A percentile compares a stretch with the other conserved stretches of the same genome.
Conservation (phyloP, 1,140 invertebrate genomes). For the Conus betulinus region DNA sequence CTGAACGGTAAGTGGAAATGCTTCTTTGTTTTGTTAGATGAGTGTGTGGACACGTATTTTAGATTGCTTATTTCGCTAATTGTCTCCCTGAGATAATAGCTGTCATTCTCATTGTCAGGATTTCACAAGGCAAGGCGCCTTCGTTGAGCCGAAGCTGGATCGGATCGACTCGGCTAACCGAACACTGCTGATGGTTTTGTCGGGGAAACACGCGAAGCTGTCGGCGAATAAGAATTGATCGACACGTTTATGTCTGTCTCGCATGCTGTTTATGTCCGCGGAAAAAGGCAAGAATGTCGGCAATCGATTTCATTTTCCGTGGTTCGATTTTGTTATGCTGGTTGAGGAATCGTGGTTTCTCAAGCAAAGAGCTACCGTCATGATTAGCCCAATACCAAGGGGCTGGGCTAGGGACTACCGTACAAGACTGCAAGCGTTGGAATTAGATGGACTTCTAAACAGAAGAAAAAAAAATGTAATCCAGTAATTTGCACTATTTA, state of each 20-base stretch:
- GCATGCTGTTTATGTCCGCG: neutral
- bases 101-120: neutral
- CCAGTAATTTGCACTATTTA: too few relatives aligned
- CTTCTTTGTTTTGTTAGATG: neutral
- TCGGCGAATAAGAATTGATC: slow-evolving; percentile 4
- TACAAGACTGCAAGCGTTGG: too few relatives aligned
- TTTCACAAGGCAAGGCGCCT: slow-evolving; percentile 5
- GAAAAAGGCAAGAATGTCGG: neutral
- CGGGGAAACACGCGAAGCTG: neutral
- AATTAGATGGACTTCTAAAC: too few relatives aligned
- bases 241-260: neutral
- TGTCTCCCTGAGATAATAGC: neutral
- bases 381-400: too few relatives aligned
- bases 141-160: slow-evolving; percentile 5
- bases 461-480: too few relatives aligned
- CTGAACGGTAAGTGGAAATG: neutral
- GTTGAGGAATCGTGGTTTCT: neutral
- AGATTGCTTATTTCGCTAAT: neutral
- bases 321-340: slow-evolving; percentile 14
- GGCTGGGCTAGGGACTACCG: too few relatives aligned
- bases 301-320: slow-evolving; percentile 13
- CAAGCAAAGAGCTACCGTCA: neutral
- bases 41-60: neutral
- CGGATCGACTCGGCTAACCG: neutral
- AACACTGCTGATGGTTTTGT: neutral